Evolutionary conservation across 2,888 invertebrate species (phyloP), one percentile per base, ranked within the genome.

Genomic region (Invenusta paracnida): DNA sequence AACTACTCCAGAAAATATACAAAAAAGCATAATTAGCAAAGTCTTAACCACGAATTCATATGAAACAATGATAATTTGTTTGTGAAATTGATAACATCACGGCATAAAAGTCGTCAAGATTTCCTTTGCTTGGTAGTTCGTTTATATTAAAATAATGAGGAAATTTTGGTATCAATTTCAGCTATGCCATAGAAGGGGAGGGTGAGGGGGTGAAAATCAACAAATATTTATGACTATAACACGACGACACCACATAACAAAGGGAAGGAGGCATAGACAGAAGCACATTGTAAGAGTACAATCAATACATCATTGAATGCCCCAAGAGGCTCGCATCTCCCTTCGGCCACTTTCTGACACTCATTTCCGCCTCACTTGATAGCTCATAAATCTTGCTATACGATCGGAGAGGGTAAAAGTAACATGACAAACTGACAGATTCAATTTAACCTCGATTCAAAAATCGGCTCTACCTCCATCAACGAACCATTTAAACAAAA

Each of bases 341-440:
- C 48, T 17, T 73, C 23, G 73, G 73, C 73, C 73, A 73, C 23
- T 5, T 73, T 73, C 23, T 73, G 73, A 73, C 73, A 23, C 73
- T 73, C 27, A 25, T 23, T 73, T 73, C 17, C 73, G 48, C 48
- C 48, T 17, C 48, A 48, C 48, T 48, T 48, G 48, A 48, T 48
- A 48, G 48, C 48, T 48, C 48, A 48, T 48, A 48, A 48, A 48
- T 48, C 27, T 73, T 73, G 73, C 2, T 73, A n/a, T n/a, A n/a
- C n/a, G 73, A 73, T 5, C 5, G 5, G 5, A 48, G 48, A 48
- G 48, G 17, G 25, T 23, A n/a, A 25, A 73, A 23, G 73, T 73
- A 73, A 73, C 73, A 73, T 73, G 73, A 73, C 73, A 73, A 73
- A 73, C 73, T 73, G 73, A 73, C 73, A 73, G 73, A 73, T 73